Base-by-base conservation (phyloP, 2,888 invertebrate genomes). In the Ernsta delagoae region DNA sequence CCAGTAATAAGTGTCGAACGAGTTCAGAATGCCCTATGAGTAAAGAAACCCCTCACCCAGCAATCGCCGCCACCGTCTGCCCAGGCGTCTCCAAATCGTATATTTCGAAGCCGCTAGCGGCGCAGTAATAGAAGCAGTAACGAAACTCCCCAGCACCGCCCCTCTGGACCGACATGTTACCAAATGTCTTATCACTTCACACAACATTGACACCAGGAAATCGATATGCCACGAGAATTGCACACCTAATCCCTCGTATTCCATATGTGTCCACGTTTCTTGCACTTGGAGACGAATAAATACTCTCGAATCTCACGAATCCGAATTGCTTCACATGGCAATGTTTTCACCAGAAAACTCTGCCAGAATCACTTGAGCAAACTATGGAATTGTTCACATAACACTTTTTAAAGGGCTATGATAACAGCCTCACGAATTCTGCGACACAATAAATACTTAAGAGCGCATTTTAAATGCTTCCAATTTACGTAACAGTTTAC, bases 71-170 rank as follows among this genome's bases (percentile, higher is more conserved):
- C 71, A 78, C 70, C 76, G 83, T 76, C 68, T 82, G 79, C 72
- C 84, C 85, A 65, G 81, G 76, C 48, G 83, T 78, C 76, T 90
- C 91, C 85, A 92, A 50, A 77, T 93, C 92, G 78, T 92, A 92
- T 73, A 93, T 88, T 77, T 92, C 92, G 79, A 92, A 92, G 72
- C 89, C 92, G 59, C 87, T 83, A 71, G 72, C 74, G 67, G 84
- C 73, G 77, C 91, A 93, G 74, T 89, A 88, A 78, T 93, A 92
- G 78, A 84, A 92, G 71, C 86, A 83, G 74, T 90, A 92, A 63
- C 83, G 83, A 75, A 92, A 91, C 71, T 77, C 78, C 36, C 91
- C 92, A 39, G 78, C 77, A n/a, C 88, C 85, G 31, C 89, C 89
- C 74, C 87, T 83, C 63, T 88, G 85, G 72, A 92, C 79, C 73